Percentiles rank a stretch among this genome's conserved stretches.
These are phyloP conservation scores for Lophotriccus pileatus DNA, from an alignment of 2,797 vertebrate species.

Conservation along the genomic window DNA sequence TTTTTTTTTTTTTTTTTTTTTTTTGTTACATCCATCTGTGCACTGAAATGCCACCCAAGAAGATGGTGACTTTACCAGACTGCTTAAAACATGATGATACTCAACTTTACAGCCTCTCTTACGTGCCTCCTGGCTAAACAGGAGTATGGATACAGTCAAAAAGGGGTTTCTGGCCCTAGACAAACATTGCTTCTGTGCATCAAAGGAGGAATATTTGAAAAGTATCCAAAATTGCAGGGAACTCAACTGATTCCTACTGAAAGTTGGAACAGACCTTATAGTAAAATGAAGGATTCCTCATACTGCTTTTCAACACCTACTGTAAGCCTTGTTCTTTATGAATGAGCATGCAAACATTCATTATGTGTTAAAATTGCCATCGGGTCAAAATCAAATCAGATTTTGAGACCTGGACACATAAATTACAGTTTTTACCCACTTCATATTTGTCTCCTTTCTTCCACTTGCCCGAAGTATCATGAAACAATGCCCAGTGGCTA, in stretches of 20 bases:
- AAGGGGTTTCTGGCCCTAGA: conserved; percentile 27
- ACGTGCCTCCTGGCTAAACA: background rate
- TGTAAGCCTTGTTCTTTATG: conserved; percentile 1
- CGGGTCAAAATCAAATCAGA: conserved; percentile 17
- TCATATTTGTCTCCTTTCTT: background rate
- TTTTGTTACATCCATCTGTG: background rate
- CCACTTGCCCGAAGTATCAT: background rate
- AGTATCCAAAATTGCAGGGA: conserved; percentile 32
- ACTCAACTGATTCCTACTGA: conserved; percentile 41
- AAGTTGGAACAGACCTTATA: conserved; percentile 37
- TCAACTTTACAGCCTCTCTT: background rate
- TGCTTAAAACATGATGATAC: background rate
- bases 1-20: too few species aligned
- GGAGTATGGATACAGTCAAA: background rate
- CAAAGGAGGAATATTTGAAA: conserved; percentile 51
- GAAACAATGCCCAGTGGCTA: background rate
- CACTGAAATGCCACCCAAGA: background rate
- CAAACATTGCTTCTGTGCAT: conserved; percentile 29
- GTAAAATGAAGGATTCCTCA: conserved; percentile 13
- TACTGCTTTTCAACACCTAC: conserved; percentile 28
- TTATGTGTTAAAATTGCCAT: background rate
- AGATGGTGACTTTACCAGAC: background rate
- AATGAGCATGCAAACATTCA: background rate
- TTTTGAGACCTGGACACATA: background rate
- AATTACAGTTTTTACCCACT: background rate